These are phyloP conservation scores for Dolichotis patagonum DNA, from an alignment of 2,113 vertebrate species.

Conservation along the genomic window DNA sequence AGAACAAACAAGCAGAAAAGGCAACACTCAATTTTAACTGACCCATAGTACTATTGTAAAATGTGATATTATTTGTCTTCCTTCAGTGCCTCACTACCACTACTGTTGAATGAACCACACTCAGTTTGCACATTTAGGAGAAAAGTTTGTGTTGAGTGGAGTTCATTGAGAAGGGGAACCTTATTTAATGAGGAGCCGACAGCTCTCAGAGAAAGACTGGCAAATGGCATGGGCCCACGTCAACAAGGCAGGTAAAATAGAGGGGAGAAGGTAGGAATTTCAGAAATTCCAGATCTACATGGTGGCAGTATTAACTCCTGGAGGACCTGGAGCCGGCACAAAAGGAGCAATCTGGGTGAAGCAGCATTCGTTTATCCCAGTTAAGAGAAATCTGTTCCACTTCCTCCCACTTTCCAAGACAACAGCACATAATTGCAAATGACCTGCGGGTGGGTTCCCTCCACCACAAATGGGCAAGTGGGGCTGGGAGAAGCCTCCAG, in stretches of 20 bases:
- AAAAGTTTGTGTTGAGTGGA: background rate
- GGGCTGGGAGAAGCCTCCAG: accelerated
- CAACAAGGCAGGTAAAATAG: background rate
- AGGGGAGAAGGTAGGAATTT: background rate
- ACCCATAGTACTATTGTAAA: background rate
- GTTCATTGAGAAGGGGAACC: background rate
- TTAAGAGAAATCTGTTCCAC: background rate
- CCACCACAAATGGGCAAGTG: accelerated
- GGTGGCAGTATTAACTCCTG: background rate
- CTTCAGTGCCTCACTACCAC: background rate
- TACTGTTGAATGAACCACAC: background rate
- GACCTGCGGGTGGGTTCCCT: too few species aligned
- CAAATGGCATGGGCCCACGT: background rate
- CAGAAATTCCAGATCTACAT: background rate
- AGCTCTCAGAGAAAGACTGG: background rate
- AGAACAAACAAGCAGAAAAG: background rate
- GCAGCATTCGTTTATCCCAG: background rate
- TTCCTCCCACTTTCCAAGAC: background rate
- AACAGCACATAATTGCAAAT: background rate
- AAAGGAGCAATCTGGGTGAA: background rate
- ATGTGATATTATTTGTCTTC: background rate
- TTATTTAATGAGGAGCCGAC: background rate
- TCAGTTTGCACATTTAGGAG: background rate
- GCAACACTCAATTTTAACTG: background rate
- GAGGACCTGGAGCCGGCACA: too few species aligned